phyloP scores from a whole-genome alignment of 1,140 invertebrate genomes.

The Gryon sp. region DNA sequence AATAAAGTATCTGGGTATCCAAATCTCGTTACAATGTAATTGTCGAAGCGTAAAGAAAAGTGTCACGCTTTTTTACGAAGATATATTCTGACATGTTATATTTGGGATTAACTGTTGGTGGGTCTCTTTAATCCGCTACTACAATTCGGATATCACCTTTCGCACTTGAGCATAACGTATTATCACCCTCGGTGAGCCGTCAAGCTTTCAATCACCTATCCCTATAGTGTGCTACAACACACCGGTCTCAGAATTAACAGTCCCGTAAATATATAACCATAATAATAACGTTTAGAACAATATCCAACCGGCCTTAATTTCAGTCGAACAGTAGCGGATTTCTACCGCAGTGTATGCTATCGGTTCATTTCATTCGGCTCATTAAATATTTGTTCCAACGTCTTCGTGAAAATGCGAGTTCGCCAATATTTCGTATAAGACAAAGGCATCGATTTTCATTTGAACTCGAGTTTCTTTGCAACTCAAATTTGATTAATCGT shows the following conservation, averaged over 20 bases:
- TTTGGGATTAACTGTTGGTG: constrained; percentile 3
- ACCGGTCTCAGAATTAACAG: constrained; percentile 32
- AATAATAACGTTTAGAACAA: constrained; percentile 39
- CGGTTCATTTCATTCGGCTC: constrained; percentile 29
- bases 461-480: background rate
- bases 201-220: constrained; percentile 33
- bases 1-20: too few species aligned
- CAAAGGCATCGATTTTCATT: constrained; percentile 12
- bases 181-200: constrained; percentile 13
- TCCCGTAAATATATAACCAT: constrained; percentile 32
- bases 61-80: too few species aligned
- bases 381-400: constrained; percentile 32
- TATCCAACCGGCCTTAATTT: constrained; percentile 33
- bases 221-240: background rate
- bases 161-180: constrained; percentile 2
- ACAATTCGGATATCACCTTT: constrained; percentile 29
- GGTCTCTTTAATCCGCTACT: constrained; percentile 12
- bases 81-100: background rate
- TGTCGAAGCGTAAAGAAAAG: too few species aligned
- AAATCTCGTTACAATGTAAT: too few species aligned
- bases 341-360: constrained; percentile 13
- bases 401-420: constrained; percentile 11
- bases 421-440: constrained; percentile 32
- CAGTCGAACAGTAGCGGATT: constrained; percentile 29
- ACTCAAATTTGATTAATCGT: constrained; percentile 22